Evolutionary conservation across 2,113 vertebrate species (phyloP).

Genomic region (western clawed frog (Xenopus tropicalis)): UCB_Xtro_10.0 CM004450.2:118623001-118623500

Average conservation of each 20-base stretch:
- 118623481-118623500: too few relatives aligned
- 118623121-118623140: not conserved
- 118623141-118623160: not conserved
- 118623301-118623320: slow-evolving; percentile 70
- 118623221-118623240: not conserved
- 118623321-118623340: slow-evolving; percentile 89
- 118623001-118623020: too few relatives aligned
- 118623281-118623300: slow-evolving; percentile 25
- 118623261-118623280: slow-evolving; percentile 41
- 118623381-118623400: slow-evolving; percentile 84
- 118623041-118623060: too few relatives aligned
- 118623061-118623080: too few relatives aligned
- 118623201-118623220: not conserved
- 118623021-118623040: too few relatives aligned
- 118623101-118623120: too few relatives aligned
- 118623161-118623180: not conserved
- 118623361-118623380: slow-evolving; percentile 88
- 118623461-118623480: too few relatives aligned
- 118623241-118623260: not conserved
- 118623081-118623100: too few relatives aligned
- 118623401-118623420: slow-evolving; percentile 90
- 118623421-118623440: slow-evolving; percentile 65
- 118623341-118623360: slow-evolving; percentile 84
- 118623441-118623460: too few relatives aligned
- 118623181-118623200: not conserved